Evolutionary conservation across 2,113 vertebrate genomes (phyloP).

Genomic region (Marmota monax): DNA sequence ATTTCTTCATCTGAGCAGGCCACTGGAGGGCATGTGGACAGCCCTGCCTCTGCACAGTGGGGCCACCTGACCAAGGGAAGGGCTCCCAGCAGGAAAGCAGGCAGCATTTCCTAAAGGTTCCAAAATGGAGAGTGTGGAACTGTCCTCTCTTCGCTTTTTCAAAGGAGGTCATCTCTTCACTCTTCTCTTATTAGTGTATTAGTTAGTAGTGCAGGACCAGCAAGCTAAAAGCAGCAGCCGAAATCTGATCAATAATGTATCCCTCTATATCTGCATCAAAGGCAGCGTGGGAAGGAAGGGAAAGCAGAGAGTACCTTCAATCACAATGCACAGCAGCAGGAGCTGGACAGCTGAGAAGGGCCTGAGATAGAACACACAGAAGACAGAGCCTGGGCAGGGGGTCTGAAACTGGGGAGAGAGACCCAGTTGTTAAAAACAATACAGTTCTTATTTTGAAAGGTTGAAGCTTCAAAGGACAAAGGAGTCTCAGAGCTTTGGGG

Average conservation of each 20-base stretch:
- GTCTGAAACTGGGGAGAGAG: slow-evolving; percentile 22
- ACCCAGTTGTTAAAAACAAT: slow-evolving; percentile 61
- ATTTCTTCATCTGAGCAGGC: neutral
- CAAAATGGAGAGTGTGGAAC: neutral
- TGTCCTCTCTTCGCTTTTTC: neutral
- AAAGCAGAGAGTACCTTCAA: slow-evolving; percentile 34
- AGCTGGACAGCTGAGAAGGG: slow-evolving; percentile 32
- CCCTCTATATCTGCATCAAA: slow-evolving; percentile 76
- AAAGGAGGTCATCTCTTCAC: neutral
- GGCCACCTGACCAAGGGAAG: neutral
- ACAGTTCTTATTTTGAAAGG: slow-evolving; percentile 57
- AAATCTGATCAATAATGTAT: slow-evolving; percentile 82
- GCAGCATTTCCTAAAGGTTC: neutral
- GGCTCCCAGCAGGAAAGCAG: neutral
- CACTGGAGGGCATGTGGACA: accelerated
- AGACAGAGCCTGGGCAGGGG: neutral
- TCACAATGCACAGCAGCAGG: slow-evolving; percentile 62
- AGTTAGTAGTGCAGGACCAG: slow-evolving; percentile 47
- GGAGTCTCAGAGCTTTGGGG: neutral
- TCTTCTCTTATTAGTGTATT: slow-evolving; percentile 64
- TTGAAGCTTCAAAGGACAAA: slow-evolving; percentile 64
- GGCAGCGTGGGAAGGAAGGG: slow-evolving; percentile 32
- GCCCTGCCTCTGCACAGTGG: neutral
- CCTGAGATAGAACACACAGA: neutral
- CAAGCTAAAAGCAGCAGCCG: slow-evolving; percentile 49